A percentile compares a stretch with the other conserved stretches of the same genome.
Evolutionary conservation across 2,113 vertebrate genomes (phyloP).

Genomic region (Ophthalmolycus amberensis): DNA sequence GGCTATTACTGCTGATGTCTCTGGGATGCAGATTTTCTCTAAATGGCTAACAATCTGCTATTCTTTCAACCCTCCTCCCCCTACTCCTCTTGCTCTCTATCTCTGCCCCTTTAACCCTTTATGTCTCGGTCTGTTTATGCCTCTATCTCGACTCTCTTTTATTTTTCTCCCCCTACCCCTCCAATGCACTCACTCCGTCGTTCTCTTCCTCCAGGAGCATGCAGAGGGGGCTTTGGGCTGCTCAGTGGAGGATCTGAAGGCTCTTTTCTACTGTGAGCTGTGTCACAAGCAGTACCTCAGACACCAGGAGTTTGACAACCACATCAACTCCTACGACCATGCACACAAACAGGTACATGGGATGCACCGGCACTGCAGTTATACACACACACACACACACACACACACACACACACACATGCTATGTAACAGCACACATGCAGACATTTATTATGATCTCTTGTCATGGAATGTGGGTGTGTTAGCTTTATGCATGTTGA

Average conservation of each 20-base stretch:
- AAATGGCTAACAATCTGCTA: conserved; percentile 72
- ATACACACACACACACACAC: conserved; percentile 12
- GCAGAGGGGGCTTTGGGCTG: conserved; percentile 91
- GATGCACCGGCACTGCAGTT: not conserved
- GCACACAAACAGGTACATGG: conserved; percentile 98
- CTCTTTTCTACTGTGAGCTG: conserved; percentile 98
- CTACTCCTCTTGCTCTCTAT: conserved; percentile 23
- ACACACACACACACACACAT: conserved; percentile 2
- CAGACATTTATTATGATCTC: conserved; percentile 29
- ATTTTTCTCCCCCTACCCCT: conserved; percentile 29
- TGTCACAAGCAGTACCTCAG: conserved; percentile 99
- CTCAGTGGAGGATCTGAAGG: conserved; percentile 93
- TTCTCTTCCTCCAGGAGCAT: conserved; percentile 87
- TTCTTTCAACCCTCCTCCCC: conserved; percentile 21
- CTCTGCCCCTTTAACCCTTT: conserved; percentile 48
- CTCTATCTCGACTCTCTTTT: conserved; percentile 34
- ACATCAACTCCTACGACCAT: conserved; percentile 99
- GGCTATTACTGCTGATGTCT: conserved; percentile 76
- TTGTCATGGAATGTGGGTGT: conserved; percentile 35
- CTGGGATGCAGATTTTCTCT: conserved; percentile 72
- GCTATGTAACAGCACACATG: not conserved
- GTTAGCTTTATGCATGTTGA: conserved; percentile 37
- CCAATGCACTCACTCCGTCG: conserved; percentile 40
- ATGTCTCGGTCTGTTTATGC: conserved; percentile 50
- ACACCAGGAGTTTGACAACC: conserved; percentile 99